phyloP scores from a whole-genome alignment of 2,797 vertebrate genomes.

The Enteromius thamalakanensis region DNA sequence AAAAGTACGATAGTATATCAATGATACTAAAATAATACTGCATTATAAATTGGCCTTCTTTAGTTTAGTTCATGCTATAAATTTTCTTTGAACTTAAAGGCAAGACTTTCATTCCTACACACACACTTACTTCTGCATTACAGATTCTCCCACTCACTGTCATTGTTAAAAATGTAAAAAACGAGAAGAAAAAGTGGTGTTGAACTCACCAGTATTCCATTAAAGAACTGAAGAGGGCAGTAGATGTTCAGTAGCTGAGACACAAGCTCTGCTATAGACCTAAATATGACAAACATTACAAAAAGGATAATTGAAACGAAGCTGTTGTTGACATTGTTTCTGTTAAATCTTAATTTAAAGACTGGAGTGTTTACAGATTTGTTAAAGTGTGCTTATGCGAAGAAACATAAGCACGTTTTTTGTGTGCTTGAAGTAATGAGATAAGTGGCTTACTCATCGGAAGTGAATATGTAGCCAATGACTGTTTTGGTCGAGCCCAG shows the following conservation, averaged over 20 bases:
- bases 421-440: constrained; percentile 8
- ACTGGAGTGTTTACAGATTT: constrained; percentile 2
- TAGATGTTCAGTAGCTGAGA: constrained; percentile 80
- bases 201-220: constrained; percentile 79
- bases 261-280: constrained; percentile 83
- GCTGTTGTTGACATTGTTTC: constrained; percentile 11
- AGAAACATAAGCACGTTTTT: constrained; percentile 5
- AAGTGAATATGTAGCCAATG: constrained; percentile 86
- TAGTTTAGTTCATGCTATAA: neutral
- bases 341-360: neutral
- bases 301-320: neutral
- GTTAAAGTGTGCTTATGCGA: constrained; percentile 6
- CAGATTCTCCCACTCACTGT: neutral
- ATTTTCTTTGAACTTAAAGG: neutral
- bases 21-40: neutral
- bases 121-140: neutral
- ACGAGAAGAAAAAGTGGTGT: no score
- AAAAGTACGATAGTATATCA: neutral
- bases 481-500: constrained; percentile 72
- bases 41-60: neutral
- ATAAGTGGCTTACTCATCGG: constrained; percentile 79
- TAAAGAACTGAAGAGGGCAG: constrained; percentile 84
- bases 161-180: no score
- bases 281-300: constrained; percentile 64
- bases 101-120: neutral